phyloP scores from a whole-genome alignment of 2,113 vertebrate genomes.

The Dicrurus megarhynchus region DNA sequence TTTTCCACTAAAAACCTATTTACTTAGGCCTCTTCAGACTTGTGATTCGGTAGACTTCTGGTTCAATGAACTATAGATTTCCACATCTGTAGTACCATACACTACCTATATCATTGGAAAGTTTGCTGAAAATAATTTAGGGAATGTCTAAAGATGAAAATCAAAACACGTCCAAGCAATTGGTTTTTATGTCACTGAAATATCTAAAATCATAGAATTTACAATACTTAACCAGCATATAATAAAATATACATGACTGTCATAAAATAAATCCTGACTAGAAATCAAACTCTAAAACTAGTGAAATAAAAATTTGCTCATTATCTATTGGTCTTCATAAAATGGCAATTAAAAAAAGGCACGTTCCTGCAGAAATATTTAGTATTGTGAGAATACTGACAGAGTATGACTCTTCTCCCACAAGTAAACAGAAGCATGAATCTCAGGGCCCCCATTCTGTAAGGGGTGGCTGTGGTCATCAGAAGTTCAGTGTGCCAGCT shows the following conservation, averaged over 20 bases:
- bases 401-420: constrained; percentile 10
- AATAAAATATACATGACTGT: not conserved
- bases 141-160: not conserved
- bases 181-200: constrained; percentile 1
- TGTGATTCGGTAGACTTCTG: not conserved
- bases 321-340: constrained; percentile 15
- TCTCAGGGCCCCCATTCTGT: not conserved
- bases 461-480: not conserved
- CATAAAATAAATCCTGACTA: constrained; percentile 18
- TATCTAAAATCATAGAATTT: not conserved
- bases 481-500: not conserved
- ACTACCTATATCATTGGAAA: not conserved
- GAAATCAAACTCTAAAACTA: constrained; percentile 41
- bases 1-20: not conserved
- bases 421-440: not conserved
- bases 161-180: not conserved
- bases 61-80: not conserved
- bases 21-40: not conserved
- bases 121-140: not conserved
- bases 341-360: not conserved
- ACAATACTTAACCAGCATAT: not conserved
- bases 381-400: constrained; percentile 10
- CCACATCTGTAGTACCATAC: not conserved
- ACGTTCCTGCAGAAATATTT: constrained; percentile 43
- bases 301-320: not conserved